Conservation (phyloP, 2,888 invertebrate genomes). For the Drosophila pegasa region DNA sequence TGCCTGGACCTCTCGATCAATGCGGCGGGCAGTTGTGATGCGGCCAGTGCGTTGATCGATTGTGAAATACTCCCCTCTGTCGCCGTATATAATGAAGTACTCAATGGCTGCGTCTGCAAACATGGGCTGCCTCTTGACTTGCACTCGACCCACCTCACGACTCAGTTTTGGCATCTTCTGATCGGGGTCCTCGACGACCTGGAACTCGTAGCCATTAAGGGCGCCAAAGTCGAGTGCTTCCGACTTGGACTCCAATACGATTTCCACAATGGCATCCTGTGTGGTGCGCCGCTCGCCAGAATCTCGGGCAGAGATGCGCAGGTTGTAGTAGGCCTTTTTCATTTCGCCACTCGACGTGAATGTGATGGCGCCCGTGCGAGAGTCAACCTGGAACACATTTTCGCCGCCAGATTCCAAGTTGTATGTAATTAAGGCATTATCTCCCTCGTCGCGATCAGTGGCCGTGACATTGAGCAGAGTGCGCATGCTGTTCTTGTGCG, state of each 20-base stretch:
- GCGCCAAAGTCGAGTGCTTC: conserved; percentile 91
- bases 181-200: conserved; percentile 92
- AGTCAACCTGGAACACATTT: conserved; percentile 92
- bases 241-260: conserved; percentile 90
- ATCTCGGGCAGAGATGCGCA: conserved; percentile 93
- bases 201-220: conserved; percentile 92
- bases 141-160: conserved; percentile 92
- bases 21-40: conserved; percentile 90
- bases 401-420: conserved; percentile 92
- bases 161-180: conserved; percentile 86
- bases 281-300: conserved; percentile 90
- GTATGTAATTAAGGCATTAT: conserved; percentile 93
- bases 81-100: conserved; percentile 86
- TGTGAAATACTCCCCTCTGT: conserved; percentile 89
- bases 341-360: conserved; percentile 86
- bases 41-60: conserved; percentile 92
- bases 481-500: conserved; percentile 14
- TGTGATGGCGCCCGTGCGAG: conserved; percentile 90
- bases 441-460: conserved; percentile 91
- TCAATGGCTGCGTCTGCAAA: conserved; percentile 84
- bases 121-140: conserved; percentile 84
- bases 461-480: conserved; percentile 91
- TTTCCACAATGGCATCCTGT: conserved; percentile 92
- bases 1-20: conserved; percentile 93
- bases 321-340: conserved; percentile 88